Evolutionary conservation across 2,797 vertebrate genomes (phyloP), one percentile per base, ranked within the genome.

Genomic region (Sandelia bainsii): DNA sequence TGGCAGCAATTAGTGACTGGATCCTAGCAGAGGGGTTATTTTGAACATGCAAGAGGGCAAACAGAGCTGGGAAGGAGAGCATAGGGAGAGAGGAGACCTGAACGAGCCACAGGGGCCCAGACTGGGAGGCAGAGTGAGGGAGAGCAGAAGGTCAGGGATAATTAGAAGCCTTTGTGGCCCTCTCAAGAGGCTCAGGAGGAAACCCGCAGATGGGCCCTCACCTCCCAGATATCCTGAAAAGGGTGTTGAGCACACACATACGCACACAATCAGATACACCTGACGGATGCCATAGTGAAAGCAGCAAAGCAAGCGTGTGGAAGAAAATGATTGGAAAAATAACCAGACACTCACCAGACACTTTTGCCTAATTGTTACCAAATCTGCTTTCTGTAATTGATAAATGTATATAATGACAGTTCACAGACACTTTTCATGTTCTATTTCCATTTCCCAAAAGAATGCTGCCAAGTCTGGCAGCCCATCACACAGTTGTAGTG

Each of bases 141-240:
- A 78, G 84, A 91, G 91, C 90, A 94, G 91, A 94, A 94, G 95
- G 94, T 94, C 94, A 94, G 89, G 88, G 93, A 93, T 95, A 95
- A 95, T 95, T 94, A 95, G 93, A 92, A 90, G 89, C 89, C 92
- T 93, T 93, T 91, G 89, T 90, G 90, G 91, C 82, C 88, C 84
- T 91, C 92, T 93, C 86, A 82, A 91, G 90, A 89, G 88, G 83
- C 87, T 90, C 89, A 66, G 87, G 90, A 93, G 92, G 91, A 87
- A 87, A 78, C 81, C 87, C 75, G 65, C 92, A 93, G 92, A 93
- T 93, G 92, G 84, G 84, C 81, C 84, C 88, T 81, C 79, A 69
- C 87, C 86, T 89, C 77, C 68, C 49, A 88, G 81, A 86, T 84
- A 84, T 81, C 80, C 80, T 75, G 50, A 77, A 73, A 69, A 69